Base-by-base conservation (phyloP, 2,113 vertebrate genomes). In the Catharus fuscescens region DNA sequence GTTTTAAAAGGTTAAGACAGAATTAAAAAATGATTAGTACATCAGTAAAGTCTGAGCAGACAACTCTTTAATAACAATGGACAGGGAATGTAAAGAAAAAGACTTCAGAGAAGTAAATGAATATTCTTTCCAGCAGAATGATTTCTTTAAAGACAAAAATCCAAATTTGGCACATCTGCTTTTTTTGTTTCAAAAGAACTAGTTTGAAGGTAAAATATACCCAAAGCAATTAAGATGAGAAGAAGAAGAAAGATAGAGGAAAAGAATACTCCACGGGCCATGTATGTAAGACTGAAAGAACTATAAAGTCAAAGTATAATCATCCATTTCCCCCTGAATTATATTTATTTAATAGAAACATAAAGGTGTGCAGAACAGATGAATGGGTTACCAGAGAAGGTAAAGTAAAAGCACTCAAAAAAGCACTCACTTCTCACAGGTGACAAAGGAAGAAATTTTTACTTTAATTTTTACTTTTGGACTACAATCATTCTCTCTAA, bases 181-280 rank as follows among this genome's bases (percentile, higher is more conserved):
- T 64, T 76, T 66, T 42, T 54, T 76, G 14, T 64, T 96, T 90
- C 86, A 88, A 64, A 95, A 84, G 36, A 87, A 70, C 65, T 28
- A 40, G 44, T 95, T 40, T 84, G 82, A 85, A 91, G 60, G 72
- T 90, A 92, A 85, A 96, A 94, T 80, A 85, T 44, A 94, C 18
- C 62, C 88, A 82, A 87, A 73, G 72, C 84, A 97, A 96, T 95
- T 92, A 95, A 85, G 61, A 85, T 76, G 65, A 87, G 79, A 92
- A 90, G 40, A 88, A 91, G 31, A 36, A 36, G 34, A 81, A 71
- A 84, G 60, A 69, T 0, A 42, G 23, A 90, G 21, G 21, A 65
- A 90, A 94, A 80, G 32, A 92, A 91, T 77, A 82, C 84, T 84
- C 87, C 50, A 83, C 92, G 78, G 81, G 53, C 50, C 64, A 89